Conservation (phyloP, 1,140 invertebrate genomes). For the Wasmannia auropunctata region DNA sequence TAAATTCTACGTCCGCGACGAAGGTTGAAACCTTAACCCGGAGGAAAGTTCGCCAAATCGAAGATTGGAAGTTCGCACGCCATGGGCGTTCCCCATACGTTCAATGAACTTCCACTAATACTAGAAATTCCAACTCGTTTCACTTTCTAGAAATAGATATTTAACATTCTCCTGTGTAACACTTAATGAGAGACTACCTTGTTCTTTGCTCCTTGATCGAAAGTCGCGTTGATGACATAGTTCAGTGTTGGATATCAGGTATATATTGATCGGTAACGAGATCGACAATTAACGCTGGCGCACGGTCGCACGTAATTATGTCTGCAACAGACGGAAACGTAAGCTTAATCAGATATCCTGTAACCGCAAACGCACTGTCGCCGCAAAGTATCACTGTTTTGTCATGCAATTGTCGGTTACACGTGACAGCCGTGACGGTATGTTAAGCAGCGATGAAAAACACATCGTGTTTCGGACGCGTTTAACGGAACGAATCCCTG, state of each 20-base stretch:
- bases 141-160: slow-evolving; percentile 31
- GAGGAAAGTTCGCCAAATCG: not conserved
- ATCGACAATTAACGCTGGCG: slow-evolving; percentile 5
- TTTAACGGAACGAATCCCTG: slow-evolving; percentile 16
- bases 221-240: slow-evolving; percentile 1
- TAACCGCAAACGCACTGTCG: not conserved
- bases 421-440: not conserved
- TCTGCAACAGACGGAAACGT: not conserved
- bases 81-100: not conserved
- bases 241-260: not conserved
- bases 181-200: slow-evolving; percentile 24
- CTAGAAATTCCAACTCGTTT: slow-evolving; percentile 13
- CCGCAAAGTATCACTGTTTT: slow-evolving; percentile 21
- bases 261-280: not conserved
- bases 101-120: slow-evolving; percentile 1
- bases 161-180: not conserved
- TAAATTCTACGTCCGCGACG: not conserved
- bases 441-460: slow-evolving; percentile 5
- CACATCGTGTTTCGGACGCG: not conserved
- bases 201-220: slow-evolving; percentile 23
- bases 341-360: not conserved
- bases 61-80: not conserved
- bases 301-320: not conserved
- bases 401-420: slow-evolving; percentile 3
- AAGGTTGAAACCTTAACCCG: slow-evolving; percentile 12